Evolutionary conservation across 2,113 vertebrate genomes (phyloP).

Genomic region (Psophia crepitans): DNA sequence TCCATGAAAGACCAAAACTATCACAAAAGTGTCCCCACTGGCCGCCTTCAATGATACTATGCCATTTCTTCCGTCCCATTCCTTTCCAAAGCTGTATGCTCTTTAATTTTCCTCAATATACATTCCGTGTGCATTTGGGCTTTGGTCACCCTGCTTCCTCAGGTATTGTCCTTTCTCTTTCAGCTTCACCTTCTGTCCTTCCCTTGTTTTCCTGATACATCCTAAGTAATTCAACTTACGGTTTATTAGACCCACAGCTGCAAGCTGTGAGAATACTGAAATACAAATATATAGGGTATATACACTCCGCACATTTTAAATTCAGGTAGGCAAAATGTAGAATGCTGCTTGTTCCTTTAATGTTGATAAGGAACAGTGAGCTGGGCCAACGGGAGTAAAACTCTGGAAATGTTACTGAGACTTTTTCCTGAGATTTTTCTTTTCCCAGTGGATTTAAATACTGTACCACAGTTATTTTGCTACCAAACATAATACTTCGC

Average conservation of each 20-base stretch:
- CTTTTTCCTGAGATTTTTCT: background rate
- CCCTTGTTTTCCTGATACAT: background rate
- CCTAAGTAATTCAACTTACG: background rate
- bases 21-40: background rate
- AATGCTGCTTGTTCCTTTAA: background rate
- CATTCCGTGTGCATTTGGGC: background rate
- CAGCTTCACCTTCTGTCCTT: background rate
- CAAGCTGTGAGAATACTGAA: background rate
- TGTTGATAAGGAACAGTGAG: background rate
- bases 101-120: background rate
- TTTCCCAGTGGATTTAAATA: background rate
- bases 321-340: background rate
- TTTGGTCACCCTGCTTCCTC: background rate
- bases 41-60: background rate
- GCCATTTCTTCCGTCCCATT: background rate
- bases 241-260: background rate
- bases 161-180: background rate
- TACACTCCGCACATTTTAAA: background rate
- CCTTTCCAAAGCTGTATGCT: background rate
- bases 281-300: background rate
- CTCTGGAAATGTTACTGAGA: background rate
- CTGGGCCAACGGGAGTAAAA: background rate
- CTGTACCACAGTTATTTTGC: background rate
- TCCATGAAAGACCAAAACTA: background rate
- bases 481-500: background rate